These are phyloP conservation scores for Diadumene lineata DNA, from an alignment of 92 coral and sea anemone genomes.

Conservation along the genomic window DNA sequence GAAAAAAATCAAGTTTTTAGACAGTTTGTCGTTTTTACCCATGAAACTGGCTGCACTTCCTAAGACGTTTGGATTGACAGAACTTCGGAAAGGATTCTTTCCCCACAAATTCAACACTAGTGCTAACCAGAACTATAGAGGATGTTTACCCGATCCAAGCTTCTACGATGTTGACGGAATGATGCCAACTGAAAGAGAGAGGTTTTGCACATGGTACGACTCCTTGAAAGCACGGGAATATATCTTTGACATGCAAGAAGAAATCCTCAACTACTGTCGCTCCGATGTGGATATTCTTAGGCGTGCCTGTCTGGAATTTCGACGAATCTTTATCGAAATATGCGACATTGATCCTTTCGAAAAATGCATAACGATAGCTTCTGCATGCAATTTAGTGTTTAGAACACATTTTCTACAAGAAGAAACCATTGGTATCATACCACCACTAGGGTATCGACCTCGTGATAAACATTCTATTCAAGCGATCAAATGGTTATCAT, in stretches of 20 bases:
- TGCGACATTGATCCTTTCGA: no score
- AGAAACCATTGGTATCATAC: conserved; percentile 44
- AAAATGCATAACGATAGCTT: no score
- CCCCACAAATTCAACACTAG: conserved; percentile 40
- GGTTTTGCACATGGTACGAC: conserved; percentile 25
- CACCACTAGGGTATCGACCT: conserved; percentile 42
- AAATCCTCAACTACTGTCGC: no score
- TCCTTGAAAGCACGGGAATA: conserved; percentile 14
- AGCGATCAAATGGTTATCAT: conserved; percentile 30
- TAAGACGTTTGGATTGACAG: no score
- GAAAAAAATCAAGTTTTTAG: conserved; percentile 41
- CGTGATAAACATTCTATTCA: conserved; percentile 23
- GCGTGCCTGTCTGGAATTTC: conserved; percentile 41
- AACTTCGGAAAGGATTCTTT: conserved; percentile 29
- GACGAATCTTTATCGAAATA: conserved; percentile 26
- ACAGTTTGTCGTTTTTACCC: conserved; percentile 34
- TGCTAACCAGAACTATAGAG: conserved; percentile 36
- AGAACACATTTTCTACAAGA: conserved; percentile 34
- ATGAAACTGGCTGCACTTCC: no score
- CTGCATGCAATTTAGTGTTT: no score
- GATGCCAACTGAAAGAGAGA: conserved; percentile 10
- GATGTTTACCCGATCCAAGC: no score
- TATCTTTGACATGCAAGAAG: no score
- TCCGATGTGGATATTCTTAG: conserved; percentile 47
- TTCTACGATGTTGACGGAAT: conserved; percentile 51